Percentiles rank a stretch among this genome's conserved stretches.
Evolutionary conservation across 2,888 invertebrate genomes (phyloP).

Genomic region (Tetragonula carbonaria): DNA sequence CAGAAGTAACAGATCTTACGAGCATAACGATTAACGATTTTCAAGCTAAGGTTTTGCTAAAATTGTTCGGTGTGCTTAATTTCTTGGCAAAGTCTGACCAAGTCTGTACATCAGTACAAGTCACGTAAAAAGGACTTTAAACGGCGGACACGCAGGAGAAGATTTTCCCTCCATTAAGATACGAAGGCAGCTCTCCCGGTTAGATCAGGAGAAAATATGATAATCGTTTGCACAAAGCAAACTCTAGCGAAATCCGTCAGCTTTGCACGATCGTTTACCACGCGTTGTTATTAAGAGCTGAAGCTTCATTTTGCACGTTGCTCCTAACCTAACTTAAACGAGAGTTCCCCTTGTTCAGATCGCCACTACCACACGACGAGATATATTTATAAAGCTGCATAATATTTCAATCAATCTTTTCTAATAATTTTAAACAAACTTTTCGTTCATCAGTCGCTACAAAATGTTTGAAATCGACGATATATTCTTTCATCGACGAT

Average conservation of each 20-base stretch:
- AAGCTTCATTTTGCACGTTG: conserved; percentile 3
- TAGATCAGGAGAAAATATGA: conserved; percentile 49
- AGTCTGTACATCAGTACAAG: too few relatives aligned
- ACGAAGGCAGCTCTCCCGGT: neutral
- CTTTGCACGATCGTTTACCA: neutral
- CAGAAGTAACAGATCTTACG: neutral
- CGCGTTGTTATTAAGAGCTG: conserved; percentile 24
- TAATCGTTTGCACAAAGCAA: conserved; percentile 26
- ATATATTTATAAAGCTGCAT: too few relatives aligned
- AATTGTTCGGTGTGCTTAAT: too few relatives aligned
- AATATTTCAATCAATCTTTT: too few relatives aligned
- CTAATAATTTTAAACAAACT: too few relatives aligned
- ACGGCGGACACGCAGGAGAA: too few relatives aligned
- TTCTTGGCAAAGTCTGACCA: too few relatives aligned
- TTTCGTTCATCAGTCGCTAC: too few relatives aligned
- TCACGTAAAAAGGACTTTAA: too few relatives aligned
- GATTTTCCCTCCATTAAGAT: neutral
- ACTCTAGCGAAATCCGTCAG: conserved; percentile 23
- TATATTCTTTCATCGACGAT: too few relatives aligned
- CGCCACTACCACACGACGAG: neutral
- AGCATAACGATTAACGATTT: neutral
- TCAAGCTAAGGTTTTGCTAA: too few relatives aligned
- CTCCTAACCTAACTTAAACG: neutral
- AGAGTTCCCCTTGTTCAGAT: neutral
- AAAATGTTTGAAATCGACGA: too few relatives aligned